Base-by-base conservation (phyloP, 2,113 vertebrate genomes). In the Plotosus lineatus region DNA sequence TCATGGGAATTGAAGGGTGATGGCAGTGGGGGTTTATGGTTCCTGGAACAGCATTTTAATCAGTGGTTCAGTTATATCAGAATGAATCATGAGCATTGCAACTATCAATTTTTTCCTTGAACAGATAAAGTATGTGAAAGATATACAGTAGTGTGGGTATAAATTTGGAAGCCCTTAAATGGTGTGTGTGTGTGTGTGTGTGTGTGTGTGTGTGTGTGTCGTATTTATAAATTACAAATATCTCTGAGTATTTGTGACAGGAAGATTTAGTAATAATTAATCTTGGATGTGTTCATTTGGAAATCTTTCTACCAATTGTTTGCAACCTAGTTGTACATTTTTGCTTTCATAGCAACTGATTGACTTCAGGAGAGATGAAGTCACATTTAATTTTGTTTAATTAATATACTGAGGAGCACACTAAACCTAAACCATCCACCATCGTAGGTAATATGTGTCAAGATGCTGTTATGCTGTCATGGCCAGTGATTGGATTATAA, bases 271-370 rank as follows among this genome's bases (percentile, higher is more conserved):
- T 76, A 68, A 71, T 38, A 10, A 66, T 83, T 63, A 74, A 63
- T n/a, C 14, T 36, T n/a, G n/a, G 61, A 83, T 21, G 4, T 44
- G 76, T 83, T 83, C 17, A 78, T 78, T 42, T 61, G 53, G 73
- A 69, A 71, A 72, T 23, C 8, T 23, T 4, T 71, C 23, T 17
- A 11, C 63, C 14, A 7, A 7, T 44, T 36, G 56, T 6, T 28
- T 23, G 48, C 9, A 38, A 38, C 19, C 9, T 40, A 55, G 48
- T 6, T 50, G 71, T 31, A 31, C 2, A 12, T 44, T 33, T 31
- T 42, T 33, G 38, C 77, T 38, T 36, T 74, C 4, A 58, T 10
- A 72, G 44, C 19, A 40, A 48, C 21, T 48, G 26, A 61, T 60
- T 50, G 17, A 58, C 7, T 17, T 36, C 21, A 33, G 26, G 53